Conservation (phyloP, 2,113 vertebrate genomes). For the Ammodytes dubius region DNA sequence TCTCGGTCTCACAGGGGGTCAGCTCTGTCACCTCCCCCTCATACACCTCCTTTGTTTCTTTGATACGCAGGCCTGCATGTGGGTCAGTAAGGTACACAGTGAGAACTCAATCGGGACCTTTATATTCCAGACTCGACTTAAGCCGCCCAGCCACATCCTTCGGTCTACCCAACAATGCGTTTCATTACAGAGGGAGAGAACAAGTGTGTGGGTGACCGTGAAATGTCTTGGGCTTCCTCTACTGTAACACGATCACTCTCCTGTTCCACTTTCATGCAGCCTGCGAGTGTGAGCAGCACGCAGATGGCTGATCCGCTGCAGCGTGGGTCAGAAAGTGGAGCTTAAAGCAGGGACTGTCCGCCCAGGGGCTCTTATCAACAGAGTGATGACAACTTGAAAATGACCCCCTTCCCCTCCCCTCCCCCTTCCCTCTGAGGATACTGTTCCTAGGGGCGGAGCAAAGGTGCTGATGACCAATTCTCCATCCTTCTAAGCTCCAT, state of each 20-base stretch:
- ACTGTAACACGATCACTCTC: constrained; percentile 60
- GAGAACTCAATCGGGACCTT: constrained; percentile 70
- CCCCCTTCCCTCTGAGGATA: constrained; percentile 9
- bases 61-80: constrained; percentile 92
- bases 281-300: constrained; percentile 22
- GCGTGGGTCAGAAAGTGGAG: constrained; percentile 43
- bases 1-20: constrained; percentile 97
- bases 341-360: constrained; percentile 71
- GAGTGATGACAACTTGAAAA: constrained; percentile 83
- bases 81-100: constrained; percentile 62
- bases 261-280: constrained; percentile 42
- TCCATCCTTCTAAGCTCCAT: constrained; percentile 80
- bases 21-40: constrained; percentile 99
- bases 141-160: constrained; percentile 13
- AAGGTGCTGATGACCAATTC: constrained; percentile 66
- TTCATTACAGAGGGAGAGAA: constrained; percentile 41
- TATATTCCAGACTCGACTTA: constrained; percentile 35
- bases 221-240: constrained; percentile 45
- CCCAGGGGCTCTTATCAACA: constrained; percentile 80
- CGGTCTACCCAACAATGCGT: constrained; percentile 10
- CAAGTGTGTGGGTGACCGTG: constrained; percentile 26
- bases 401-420: constrained; percentile 20
- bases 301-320: constrained; percentile 64
- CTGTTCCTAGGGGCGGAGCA: constrained; percentile 49
- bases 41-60: constrained; percentile 99